phyloP scores from a whole-genome alignment of 2,888 invertebrate species.

The Tanytarsus gracilentus region DNA sequence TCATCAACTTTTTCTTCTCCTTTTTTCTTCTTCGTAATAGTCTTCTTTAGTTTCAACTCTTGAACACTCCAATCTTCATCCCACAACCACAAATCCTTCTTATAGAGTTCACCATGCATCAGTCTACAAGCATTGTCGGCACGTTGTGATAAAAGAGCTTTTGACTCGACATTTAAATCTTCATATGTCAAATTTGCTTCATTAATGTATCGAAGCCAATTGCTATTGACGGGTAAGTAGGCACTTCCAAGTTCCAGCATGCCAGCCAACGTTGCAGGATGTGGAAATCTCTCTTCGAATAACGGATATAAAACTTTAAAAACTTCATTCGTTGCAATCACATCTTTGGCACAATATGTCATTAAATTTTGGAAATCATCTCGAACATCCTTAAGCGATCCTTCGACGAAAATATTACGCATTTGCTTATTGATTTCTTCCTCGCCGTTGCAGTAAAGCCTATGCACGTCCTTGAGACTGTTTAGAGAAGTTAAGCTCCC shows the following conservation, averaged over 20 bases:
- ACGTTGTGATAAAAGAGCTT: slow-evolving; percentile 64
- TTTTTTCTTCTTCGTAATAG: too few relatives aligned
- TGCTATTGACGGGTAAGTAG: slow-evolving; percentile 83
- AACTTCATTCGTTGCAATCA: slow-evolving; percentile 71
- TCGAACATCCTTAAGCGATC: slow-evolving; percentile 66
- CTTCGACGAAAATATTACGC: slow-evolving; percentile 76
- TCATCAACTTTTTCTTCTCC: slow-evolving; percentile 11
- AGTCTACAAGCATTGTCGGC: slow-evolving; percentile 79
- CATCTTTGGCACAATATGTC: slow-evolving; percentile 85
- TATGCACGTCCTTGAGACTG: slow-evolving; percentile 74
- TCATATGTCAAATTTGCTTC: slow-evolving; percentile 74
- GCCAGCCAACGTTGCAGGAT: slow-evolving; percentile 90
- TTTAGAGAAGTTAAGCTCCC: slow-evolving; percentile 75
- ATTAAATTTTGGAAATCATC: slow-evolving; percentile 69
- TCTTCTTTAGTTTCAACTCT: slow-evolving; percentile 54
- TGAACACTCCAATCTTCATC: slow-evolving; percentile 86
- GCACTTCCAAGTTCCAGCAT: slow-evolving; percentile 82
- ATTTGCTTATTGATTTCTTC: slow-evolving; percentile 60
- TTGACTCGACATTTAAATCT: slow-evolving; percentile 73
- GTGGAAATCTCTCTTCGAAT: slow-evolving; percentile 81
- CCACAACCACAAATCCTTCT: slow-evolving; percentile 91
- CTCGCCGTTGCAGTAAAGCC: slow-evolving; percentile 66
- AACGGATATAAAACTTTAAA: slow-evolving; percentile 64
- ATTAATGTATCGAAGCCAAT: slow-evolving; percentile 79
- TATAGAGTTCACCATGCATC: slow-evolving; percentile 60